Evolutionary conservation across 1,140 invertebrate species (phyloP), one percentile per base, ranked within the genome.

Genomic region (Cydia splendana): DNA sequence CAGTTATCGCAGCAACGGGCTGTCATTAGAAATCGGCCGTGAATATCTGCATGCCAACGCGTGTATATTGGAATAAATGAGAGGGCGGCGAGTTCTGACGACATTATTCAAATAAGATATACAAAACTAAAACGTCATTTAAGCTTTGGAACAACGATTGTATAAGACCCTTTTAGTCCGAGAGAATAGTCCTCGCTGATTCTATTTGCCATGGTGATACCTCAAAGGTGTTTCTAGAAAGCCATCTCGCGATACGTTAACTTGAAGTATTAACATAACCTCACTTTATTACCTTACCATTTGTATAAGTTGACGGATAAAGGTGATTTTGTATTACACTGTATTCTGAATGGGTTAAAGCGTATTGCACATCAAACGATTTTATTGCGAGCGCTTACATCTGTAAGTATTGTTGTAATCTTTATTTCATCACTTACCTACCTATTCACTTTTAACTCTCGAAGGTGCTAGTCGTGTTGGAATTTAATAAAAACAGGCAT

Each of bases 21-120:
- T 77, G 51, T 76, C 76, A 80, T 80, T 80, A 80, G 76, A 77
- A 79, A 77, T 69, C 24, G 18, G 24, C 62, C 75, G 67, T 51
- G 65, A 73, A 57, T 75, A 79, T 80, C 76, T 80, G 79, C 79
- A 77, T 80, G 74, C 57, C 76, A 57, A 77, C 76, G 20, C 76
- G 67, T 42, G 76, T 75, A 71, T 75, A 75, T 77, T 73, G 51
- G 65, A 53, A 79, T 75, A 75, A 77, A 79, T 79, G 78, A 79
- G 75, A 77, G 48, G 78, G 76, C 76, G 76, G 78, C 78, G 24
- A 73, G 48, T 53, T 75, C 76, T 76, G 74, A 75, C 75, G 75
- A 65, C 76, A 76, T 80, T 77, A 80, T 80, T 80, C 76, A 80
- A 78, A 79, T 79, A 45, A 42, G 51, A 10, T 30, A n/a, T 69